These are phyloP conservation scores for Petromus typicus DNA, from an alignment of 2,113 vertebrate species.

Conservation along the genomic window DNA sequence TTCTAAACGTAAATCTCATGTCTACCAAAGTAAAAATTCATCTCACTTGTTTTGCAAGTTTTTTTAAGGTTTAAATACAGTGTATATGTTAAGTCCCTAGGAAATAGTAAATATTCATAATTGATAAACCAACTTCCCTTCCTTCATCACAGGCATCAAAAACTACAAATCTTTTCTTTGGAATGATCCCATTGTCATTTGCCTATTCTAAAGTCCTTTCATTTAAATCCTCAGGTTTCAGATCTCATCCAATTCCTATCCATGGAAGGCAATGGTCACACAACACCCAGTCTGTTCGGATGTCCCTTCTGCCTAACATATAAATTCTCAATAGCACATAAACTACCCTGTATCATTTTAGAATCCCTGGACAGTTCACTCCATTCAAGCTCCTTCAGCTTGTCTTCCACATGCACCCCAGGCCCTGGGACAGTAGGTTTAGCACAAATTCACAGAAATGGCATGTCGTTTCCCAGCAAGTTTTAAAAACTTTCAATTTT, in stretches of 20 bases:
- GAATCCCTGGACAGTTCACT: slow-evolving; percentile 2
- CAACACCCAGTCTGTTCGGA: background rate
- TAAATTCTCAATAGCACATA: background rate
- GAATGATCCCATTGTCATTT: background rate
- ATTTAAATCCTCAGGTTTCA: background rate
- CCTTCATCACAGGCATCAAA: slow-evolving; percentile 33
- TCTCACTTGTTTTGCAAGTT: background rate
- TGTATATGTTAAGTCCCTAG: background rate
- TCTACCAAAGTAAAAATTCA: slow-evolving; percentile 56
- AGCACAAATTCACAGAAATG: background rate
- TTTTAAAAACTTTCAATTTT: background rate
- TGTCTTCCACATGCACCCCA: background rate
- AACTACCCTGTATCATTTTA: slow-evolving; percentile 34
- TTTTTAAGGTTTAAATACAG: slow-evolving; percentile 45
- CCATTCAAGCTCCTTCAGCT: background rate
- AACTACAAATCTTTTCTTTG: background rate
- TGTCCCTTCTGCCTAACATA: background rate
- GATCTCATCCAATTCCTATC: background rate
- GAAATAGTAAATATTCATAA: slow-evolving; percentile 10
- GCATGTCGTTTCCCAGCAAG: background rate
- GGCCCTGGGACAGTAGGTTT: background rate
- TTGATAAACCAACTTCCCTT: slow-evolving; percentile 16
- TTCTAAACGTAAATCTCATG: background rate
- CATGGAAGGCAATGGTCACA: background rate
- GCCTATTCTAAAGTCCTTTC: background rate